Evolutionary conservation across 2,113 vertebrate species (phyloP).

Genomic region (Prionailurus bengalensis): DNA sequence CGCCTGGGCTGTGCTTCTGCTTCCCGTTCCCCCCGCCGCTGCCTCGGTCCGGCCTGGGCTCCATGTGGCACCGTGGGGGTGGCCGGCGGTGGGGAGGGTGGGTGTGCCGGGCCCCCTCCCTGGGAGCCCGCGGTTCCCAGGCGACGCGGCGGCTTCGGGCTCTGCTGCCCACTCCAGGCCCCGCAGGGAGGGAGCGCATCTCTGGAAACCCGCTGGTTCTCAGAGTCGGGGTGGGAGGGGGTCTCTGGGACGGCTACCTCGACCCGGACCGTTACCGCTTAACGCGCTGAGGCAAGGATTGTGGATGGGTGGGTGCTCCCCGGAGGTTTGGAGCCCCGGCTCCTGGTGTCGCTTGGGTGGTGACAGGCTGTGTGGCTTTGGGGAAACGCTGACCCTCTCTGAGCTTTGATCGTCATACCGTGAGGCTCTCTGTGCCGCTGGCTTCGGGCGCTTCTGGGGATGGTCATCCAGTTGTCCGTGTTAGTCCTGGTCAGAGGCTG

Average conservation of each 20-base stretch:
- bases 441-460: background rate
- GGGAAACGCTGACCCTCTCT: background rate
- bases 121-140: background rate
- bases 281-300: background rate
- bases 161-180: rapidly evolving
- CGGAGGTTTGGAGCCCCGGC: background rate
- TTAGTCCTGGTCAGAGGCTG: background rate
- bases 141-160: background rate
- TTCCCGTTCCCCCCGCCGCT: too few species aligned
- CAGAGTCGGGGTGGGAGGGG: too few species aligned
- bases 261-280: too few species aligned
- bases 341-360: background rate
- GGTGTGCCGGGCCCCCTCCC: background rate
- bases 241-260: background rate
- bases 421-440: too few species aligned
- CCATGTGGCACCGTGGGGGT: rapidly evolving
- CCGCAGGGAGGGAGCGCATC: too few species aligned
- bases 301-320: background rate
- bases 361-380: background rate
- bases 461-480: rapidly evolving
- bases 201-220: background rate
- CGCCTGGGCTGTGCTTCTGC: background rate
- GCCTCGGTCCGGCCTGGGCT: background rate
- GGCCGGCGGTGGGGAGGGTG: background rate
- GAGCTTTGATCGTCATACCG: background rate